These are phyloP conservation scores for Falco biarmicus DNA, from an alignment of 2,797 vertebrate species.

Conservation along the genomic window DNA sequence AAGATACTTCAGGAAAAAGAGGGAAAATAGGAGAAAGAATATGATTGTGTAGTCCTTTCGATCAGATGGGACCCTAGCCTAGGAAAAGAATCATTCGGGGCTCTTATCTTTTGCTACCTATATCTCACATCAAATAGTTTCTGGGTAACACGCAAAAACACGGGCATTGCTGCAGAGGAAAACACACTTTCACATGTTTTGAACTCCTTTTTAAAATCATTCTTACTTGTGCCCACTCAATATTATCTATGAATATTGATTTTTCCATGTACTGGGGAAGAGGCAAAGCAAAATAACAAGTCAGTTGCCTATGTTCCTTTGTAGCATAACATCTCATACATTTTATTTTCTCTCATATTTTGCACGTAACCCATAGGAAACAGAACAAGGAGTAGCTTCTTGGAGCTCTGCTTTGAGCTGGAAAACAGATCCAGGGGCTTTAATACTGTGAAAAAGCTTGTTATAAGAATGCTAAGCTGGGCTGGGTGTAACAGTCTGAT, in stretches of 20 bases:
- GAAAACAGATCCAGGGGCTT: not conserved
- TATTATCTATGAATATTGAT: not conserved
- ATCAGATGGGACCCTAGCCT: not conserved
- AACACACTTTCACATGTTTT: not conserved
- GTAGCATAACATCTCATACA: not conserved
- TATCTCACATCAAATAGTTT: not conserved
- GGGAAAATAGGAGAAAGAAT: not conserved
- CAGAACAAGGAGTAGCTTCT: not conserved
- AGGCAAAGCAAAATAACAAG: not conserved
- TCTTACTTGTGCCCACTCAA: not conserved
- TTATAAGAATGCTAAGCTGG: not conserved
- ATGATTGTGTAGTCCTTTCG: not conserved
- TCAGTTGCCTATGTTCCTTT: not conserved
- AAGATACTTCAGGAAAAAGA: not conserved
- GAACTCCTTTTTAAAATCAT: not conserved
- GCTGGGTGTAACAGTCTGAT: not conserved
- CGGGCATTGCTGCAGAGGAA: not conserved
- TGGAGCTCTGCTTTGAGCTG: not conserved
- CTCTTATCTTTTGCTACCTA: not conserved
- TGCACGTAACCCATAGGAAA: fast-evolving
- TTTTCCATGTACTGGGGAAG: not conserved
- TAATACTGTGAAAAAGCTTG: not conserved
- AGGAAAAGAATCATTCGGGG: not conserved
- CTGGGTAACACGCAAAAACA: not conserved
- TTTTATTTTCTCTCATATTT: not conserved